These are phyloP conservation scores for Engraulis encrasicolus DNA, from an alignment of 2,113 vertebrate species.

Conservation along the genomic window DNA sequence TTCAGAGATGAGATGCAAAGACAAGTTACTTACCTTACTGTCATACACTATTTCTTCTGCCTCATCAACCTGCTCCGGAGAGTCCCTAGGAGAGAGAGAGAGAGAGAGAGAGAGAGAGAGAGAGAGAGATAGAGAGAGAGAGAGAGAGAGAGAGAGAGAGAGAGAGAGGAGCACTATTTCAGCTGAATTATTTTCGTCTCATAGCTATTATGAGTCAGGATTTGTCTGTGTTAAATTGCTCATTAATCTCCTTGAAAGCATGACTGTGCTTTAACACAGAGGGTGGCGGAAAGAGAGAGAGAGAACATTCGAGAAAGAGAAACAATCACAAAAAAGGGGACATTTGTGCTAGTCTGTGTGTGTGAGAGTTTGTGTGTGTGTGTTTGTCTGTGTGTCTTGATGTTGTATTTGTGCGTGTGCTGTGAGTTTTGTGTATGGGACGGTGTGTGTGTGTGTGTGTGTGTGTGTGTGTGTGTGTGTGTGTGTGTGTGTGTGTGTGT, in stretches of 20 bases:
- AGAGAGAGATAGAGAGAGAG: conserved; percentile 22
- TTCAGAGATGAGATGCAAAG: conserved; percentile 46
- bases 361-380: too few relatives aligned
- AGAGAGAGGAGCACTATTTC: not conserved
- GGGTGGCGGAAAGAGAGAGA: too few relatives aligned
- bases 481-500: not conserved
- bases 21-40: conserved; percentile 45
- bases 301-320: not conserved
- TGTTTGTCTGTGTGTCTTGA: not conserved
- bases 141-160: not conserved
- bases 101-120: conserved; percentile 25
- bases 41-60: conserved; percentile 56
- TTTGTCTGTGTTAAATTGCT: conserved; percentile 21
- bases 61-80: conserved; percentile 19
- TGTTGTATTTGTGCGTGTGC: not conserved
- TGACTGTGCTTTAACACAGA: conserved; percentile 12
- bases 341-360: not conserved
- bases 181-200: not conserved
- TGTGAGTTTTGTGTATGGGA: too few relatives aligned
- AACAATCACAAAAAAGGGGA: not conserved
- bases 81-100: conserved; percentile 34
- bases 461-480: not conserved
- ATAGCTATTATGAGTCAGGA: conserved; percentile 27
- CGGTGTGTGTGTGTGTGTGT: not conserved
- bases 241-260: conserved; percentile 12